Base-by-base conservation (phyloP, 1,140 invertebrate species). In the Cydia strobilella region DNA sequence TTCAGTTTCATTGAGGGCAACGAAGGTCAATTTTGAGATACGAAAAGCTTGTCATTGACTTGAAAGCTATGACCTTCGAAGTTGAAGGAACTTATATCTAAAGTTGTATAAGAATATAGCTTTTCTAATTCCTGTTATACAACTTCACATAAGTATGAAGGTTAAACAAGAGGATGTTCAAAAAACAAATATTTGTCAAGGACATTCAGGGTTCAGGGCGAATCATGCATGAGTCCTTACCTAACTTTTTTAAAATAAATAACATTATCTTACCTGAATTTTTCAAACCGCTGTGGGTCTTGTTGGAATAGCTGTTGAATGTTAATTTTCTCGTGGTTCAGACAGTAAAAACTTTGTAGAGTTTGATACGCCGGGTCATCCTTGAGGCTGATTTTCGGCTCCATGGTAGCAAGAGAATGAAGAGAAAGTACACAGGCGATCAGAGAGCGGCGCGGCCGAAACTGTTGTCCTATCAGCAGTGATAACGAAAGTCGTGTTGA, bases 241-340 rank as follows among this genome's bases (percentile, higher is more conserved):
- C 7, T 59, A 23, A 23, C n/a, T 59, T 23, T 23, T 48, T 39
- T 45, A 9, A 75, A 75, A 51, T 42, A 72, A 39, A 73, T 77
- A 77, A 76, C 39, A 59, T 45, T n/a, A 3, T 74, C 74, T 77
- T 93, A 98, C 97, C 96, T 97, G 90, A 95, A 97, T 87, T 97
- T 97, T 31, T 96, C 92, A 85, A 98, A 98, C 39, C 97, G 94
- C 45, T 95, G 91, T 0, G 95, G 87, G 93, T 98, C 96, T 80
- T 95, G 89, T 77, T 95, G 92, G 81, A 98, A 98, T 69, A 98
- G 87, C 79, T 97, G 93, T 76, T 94, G 94, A 81, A 98, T 97
- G 79, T 97, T 95, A 6, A 98, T 94, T 81, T 96, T 95, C 2
- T 94, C 88, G 10, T 94, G 95, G 82, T 96, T 95, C 10, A 86